These are phyloP conservation scores for Troilus luridus DNA, from an alignment of 2,888 invertebrate species.

Conservation along the genomic window DNA sequence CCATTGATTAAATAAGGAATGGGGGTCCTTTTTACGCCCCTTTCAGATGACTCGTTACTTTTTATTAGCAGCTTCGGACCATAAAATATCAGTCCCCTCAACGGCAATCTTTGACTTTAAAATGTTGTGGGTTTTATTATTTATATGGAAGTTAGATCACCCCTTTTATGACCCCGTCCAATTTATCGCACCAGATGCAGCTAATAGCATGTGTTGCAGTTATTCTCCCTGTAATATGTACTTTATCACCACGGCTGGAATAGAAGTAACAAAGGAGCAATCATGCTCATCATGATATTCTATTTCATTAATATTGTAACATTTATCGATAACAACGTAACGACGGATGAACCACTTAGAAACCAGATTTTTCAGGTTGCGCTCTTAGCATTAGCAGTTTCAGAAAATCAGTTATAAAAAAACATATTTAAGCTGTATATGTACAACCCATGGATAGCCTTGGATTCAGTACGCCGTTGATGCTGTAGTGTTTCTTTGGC, in stretches of 20 bases:
- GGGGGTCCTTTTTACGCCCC: background rate
- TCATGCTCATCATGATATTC: too few relatives aligned
- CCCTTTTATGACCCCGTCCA: background rate
- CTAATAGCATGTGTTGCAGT: conserved; percentile 15
- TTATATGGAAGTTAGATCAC: background rate
- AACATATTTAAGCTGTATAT: too few relatives aligned
- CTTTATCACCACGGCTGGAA: background rate
- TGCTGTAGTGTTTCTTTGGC: too few relatives aligned
- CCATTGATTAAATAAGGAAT: conserved; percentile 3
- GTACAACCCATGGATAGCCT: too few relatives aligned
- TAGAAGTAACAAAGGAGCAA: background rate
- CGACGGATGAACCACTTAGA: too few relatives aligned
- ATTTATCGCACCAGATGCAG: conserved; percentile 18
- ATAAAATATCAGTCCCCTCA: conserved; percentile 35
- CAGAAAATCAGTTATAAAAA: too few relatives aligned
- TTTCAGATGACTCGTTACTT: background rate
- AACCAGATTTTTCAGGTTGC: too few relatives aligned
- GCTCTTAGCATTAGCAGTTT: too few relatives aligned
- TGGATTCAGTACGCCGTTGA: too few relatives aligned
- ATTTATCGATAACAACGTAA: too few relatives aligned
- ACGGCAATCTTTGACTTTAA: conserved; percentile 47
- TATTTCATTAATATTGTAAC: too few relatives aligned
- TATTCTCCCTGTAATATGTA: background rate
- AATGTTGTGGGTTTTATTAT: conserved; percentile 47
- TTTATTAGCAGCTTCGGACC: conserved; percentile 3